These are phyloP conservation scores for Drosophila demipolita DNA, from an alignment of 2,888 invertebrate species.

Conservation along the genomic window DNA sequence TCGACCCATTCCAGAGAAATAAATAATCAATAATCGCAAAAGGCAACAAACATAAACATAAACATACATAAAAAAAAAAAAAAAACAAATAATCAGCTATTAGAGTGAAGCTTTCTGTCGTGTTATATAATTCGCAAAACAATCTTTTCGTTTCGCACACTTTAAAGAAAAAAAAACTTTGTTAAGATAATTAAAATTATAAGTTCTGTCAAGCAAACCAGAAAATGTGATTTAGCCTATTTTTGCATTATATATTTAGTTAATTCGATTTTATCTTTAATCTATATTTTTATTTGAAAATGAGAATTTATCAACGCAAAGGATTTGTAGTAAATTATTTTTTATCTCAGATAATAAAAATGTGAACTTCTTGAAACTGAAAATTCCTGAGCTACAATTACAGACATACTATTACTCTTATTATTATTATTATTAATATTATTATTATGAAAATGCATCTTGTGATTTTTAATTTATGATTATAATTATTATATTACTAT, in stretches of 20 bases:
- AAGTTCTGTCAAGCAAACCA: slow-evolving; percentile 19
- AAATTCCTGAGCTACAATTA: slow-evolving; percentile 44
- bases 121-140: slow-evolving; percentile 21
- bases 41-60: slow-evolving; percentile 15
- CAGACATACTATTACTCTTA: slow-evolving; percentile 25
- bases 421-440: slow-evolving; percentile 22
- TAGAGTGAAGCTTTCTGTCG: slow-evolving; percentile 7
- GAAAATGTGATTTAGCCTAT: slow-evolving; percentile 48
- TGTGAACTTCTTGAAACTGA: slow-evolving; percentile 38
- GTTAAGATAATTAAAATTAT: slow-evolving; percentile 8
- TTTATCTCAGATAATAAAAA: slow-evolving; percentile 28
- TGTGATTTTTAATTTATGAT: slow-evolving; percentile 47
- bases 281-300: slow-evolving; percentile 12
- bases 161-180: neutral
- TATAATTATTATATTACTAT: slow-evolving; percentile 32
- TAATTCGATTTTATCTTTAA: slow-evolving; percentile 6
- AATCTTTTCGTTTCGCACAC: slow-evolving; percentile 12
- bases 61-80: neutral
- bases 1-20: slow-evolving; percentile 84
- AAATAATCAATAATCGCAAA: slow-evolving; percentile 16
- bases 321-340: slow-evolving; percentile 16
- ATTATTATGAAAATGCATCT: slow-evolving; percentile 27
- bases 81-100: slow-evolving; percentile 24
- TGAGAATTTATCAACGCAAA: slow-evolving; percentile 24
- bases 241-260: slow-evolving; percentile 34